phyloP scores from a whole-genome alignment of 2,113 vertebrate genomes.

The Chaetops frenatus region DNA sequence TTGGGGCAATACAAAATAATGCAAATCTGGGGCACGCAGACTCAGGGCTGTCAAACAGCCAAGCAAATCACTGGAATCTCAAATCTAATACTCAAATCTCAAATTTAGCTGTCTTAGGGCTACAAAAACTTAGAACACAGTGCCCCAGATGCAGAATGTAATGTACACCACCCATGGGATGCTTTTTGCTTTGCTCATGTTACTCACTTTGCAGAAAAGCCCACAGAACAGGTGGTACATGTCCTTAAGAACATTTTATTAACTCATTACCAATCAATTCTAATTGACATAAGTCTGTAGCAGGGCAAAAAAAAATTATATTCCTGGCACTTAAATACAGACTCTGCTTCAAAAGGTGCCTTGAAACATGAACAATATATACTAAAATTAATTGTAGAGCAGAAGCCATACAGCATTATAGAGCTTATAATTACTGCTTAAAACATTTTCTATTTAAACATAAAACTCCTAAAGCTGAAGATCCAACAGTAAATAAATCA shows the following conservation, averaged over 20 bases:
- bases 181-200: not conserved
- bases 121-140: not conserved
- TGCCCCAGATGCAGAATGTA: not conserved
- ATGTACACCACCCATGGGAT: accelerated
- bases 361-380: not conserved
- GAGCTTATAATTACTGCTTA: not conserved
- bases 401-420: not conserved
- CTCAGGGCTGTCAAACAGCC: not conserved
- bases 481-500: not conserved
- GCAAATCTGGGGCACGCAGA: not conserved
- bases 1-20: not conserved
- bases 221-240: accelerated
- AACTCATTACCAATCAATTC: not conserved
- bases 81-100: not conserved
- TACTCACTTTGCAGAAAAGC: not conserved
- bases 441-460: not conserved
- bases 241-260: not conserved
- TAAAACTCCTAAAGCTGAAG: not conserved
- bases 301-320: accelerated
- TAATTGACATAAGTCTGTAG: not conserved
- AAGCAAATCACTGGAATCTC: not conserved
- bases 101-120: not conserved
- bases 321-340: not conserved
- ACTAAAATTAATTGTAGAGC: not conserved
- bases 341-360: not conserved